Conservation (phyloP, 2,888 invertebrate genomes). For the Drosophila ustulata region DNA sequence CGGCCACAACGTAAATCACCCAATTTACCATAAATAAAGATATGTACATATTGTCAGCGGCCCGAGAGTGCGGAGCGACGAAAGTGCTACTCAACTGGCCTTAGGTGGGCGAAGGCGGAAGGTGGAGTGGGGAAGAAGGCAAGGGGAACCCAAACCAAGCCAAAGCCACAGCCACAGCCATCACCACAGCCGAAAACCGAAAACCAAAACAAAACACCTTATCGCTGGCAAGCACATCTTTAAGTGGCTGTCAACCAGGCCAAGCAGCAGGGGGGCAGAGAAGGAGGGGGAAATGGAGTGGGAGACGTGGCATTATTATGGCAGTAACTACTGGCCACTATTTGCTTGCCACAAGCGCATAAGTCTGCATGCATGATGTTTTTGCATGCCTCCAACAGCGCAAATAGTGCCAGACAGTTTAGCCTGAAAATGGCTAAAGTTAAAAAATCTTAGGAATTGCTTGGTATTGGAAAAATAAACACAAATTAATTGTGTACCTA, state of each 20-base stretch:
- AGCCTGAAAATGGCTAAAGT: slow-evolving; percentile 35
- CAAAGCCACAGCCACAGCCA: slow-evolving; percentile 35
- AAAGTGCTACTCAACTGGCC: slow-evolving; percentile 16
- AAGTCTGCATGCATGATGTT: slow-evolving; percentile 62
- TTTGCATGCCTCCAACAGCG: slow-evolving; percentile 26
- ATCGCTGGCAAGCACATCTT: slow-evolving; percentile 77
- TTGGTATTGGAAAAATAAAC: too few relatives aligned
- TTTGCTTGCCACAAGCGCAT: slow-evolving; percentile 46
- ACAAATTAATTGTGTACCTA: too few relatives aligned
- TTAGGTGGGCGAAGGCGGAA: slow-evolving; percentile 1
- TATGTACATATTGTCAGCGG: slow-evolving; percentile 76
- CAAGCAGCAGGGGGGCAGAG: slow-evolving; percentile 17
- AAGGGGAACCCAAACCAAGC: slow-evolving; percentile 31
- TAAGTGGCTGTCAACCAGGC: slow-evolving; percentile 80
- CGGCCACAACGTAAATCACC: slow-evolving; percentile 82
- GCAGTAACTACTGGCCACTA: slow-evolving; percentile 37
- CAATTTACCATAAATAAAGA: slow-evolving; percentile 81
- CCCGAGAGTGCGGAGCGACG: not conserved
- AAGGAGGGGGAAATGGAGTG: not conserved
- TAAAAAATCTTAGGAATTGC: too few relatives aligned
- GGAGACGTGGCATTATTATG: slow-evolving; percentile 9
- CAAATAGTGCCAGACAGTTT: slow-evolving; percentile 3
- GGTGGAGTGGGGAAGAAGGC: not conserved
- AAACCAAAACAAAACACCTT: slow-evolving; percentile 74
- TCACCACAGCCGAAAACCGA: slow-evolving; percentile 44